Conservation (phyloP, 2,113 vertebrate species). For the Phasianus colchicus region DNA sequence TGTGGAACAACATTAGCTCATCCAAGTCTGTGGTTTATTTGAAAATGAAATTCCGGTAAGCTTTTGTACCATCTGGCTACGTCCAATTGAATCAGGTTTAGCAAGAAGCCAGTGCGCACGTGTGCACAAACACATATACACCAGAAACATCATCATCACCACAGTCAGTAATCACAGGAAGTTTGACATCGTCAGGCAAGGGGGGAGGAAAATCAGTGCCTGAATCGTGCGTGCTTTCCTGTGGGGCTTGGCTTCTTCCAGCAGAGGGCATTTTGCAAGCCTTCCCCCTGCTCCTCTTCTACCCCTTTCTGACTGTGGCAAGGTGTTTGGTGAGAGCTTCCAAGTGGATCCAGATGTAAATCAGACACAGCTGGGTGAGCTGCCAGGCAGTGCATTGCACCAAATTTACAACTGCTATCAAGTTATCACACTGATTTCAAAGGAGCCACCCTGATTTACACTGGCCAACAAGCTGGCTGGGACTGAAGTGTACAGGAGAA, state of each 20-base stretch:
- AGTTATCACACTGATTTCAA: background rate
- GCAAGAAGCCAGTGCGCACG: conserved; percentile 66
- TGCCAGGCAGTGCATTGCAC: fast-evolving
- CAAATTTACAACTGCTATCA: conserved; percentile 15
- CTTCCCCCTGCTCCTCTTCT: fast-evolving
- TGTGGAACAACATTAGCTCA: conserved; percentile 81
- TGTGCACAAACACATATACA: conserved; percentile 55
- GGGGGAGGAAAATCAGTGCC: background rate
- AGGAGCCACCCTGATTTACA: background rate
- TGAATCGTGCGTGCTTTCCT: background rate
- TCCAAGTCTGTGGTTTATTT: conserved; percentile 85
- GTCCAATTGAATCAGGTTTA: conserved; percentile 4
- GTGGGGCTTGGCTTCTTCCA: background rate
- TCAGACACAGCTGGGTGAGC: conserved; percentile 34
- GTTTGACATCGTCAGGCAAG: background rate
- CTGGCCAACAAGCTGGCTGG: background rate
- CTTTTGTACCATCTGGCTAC: conserved; percentile 78
- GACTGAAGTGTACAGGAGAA: background rate
- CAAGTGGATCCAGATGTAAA: conserved; percentile 35
- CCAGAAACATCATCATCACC: conserved; percentile 34
- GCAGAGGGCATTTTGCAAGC: conserved; percentile 25
- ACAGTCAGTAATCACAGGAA: background rate
- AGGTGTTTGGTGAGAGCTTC: background rate
- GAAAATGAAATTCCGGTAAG: conserved; percentile 84
- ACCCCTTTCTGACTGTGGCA: background rate